Base-by-base conservation (phyloP, 2,113 vertebrate species). In the Ictalurus furcatus region DNA sequence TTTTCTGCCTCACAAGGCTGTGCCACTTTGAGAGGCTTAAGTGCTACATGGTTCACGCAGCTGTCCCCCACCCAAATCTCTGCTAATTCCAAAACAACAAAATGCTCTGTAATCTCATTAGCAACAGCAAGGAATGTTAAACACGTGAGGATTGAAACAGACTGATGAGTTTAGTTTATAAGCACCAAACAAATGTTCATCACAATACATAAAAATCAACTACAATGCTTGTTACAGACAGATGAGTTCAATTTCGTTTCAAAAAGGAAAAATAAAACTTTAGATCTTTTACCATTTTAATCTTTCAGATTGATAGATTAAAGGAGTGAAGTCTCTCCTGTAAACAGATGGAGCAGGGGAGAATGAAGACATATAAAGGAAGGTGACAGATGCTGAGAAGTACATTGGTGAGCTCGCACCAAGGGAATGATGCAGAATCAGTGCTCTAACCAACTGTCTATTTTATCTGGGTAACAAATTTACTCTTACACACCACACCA, bases 81-180 rank as follows among this genome's bases (percentile, higher is more conserved):
- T 34, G 89, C 34, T 86, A 94, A 95, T 95, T 94, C 95, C 34
- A 78, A 87, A 84, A 91, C 90, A 89, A 94, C 91, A 79, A 88
- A 92, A 90, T 86, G 78, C 74, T 67, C 19, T 23, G 87, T 95
- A 61, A 95, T 93, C 94, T 89, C 86, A 91, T 96, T 94, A 95
- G 88, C 85, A 59, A 30, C 54, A 76, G 63, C 25, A 54, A 16
- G 37, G 21, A 30, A 63, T 12, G 71, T 81, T 88, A 86, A 79
- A 86, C 89, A 85, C 69, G 76, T 25, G 73, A 74, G 73, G 69
- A 61, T 19, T 12, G 23, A 14, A 88, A 59, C 84, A 21, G 71
- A 6, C 8, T 21, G 19, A 9, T 1, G 23, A 28, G 40, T 78
- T 52, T 14, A 28, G 74, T 78, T 28, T 21, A 37, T 44, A 40